These are phyloP conservation scores for Ormyrus labotus DNA, from an alignment of 2,888 invertebrate genomes.

Conservation along the genomic window DNA sequence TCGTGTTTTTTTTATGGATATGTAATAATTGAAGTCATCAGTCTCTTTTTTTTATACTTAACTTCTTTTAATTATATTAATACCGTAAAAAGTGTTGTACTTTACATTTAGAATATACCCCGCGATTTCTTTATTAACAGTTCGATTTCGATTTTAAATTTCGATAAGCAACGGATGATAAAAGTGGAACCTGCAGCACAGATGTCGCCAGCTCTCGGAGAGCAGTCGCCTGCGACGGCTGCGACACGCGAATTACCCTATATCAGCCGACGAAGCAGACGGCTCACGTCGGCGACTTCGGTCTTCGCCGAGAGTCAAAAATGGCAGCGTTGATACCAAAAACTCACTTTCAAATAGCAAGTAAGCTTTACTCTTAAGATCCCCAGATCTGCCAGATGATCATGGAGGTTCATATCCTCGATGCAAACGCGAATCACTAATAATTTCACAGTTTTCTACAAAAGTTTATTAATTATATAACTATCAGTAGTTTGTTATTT, in stretches of 20 bases:
- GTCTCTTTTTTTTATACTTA: too few species aligned
- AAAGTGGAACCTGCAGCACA: not conserved
- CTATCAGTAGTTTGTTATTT: constrained; percentile 39
- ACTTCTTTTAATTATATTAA: too few species aligned
- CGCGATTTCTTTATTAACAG: too few species aligned
- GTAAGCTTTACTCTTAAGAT: constrained; percentile 60
- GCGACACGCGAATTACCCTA: not conserved
- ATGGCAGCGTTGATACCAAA: constrained; percentile 67
- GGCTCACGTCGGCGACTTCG: constrained; percentile 39
- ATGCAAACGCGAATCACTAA: not conserved
- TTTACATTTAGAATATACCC: too few species aligned
- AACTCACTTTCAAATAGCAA: constrained; percentile 59
- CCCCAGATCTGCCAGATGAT: not conserved
- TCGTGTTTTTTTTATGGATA: too few species aligned
- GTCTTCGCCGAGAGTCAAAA: constrained; percentile 58
- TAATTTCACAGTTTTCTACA: not conserved
- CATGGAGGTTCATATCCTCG: not conserved
- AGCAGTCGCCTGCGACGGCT: too few species aligned
- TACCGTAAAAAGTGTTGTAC: too few species aligned
- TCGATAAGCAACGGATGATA: not conserved
- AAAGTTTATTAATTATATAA: constrained; percentile 57
- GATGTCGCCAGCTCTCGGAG: constrained; percentile 30
- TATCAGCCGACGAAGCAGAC: constrained; percentile 26
- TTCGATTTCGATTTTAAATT: too few species aligned
- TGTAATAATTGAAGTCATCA: too few species aligned